These are phyloP conservation scores for Litoditis marina DNA, from an alignment of 2,888 invertebrate genomes.

Conservation along the genomic window DNA sequence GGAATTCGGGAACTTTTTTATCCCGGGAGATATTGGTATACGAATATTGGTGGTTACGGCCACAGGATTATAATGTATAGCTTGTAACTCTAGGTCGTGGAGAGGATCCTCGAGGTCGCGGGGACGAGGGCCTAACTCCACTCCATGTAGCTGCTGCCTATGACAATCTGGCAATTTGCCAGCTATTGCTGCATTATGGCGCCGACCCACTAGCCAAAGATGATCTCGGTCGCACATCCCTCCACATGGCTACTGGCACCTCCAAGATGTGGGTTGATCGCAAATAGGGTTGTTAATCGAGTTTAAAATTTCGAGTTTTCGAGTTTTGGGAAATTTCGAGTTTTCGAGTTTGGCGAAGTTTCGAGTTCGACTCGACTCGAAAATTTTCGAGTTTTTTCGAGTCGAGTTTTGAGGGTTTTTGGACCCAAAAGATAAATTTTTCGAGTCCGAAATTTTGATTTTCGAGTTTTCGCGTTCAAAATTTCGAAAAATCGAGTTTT, in stretches of 20 bases:
- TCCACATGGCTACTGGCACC: slow-evolving; percentile 37
- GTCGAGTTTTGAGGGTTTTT: no score
- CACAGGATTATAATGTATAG: no score
- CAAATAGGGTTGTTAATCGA: no score
- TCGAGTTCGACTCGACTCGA: background rate
- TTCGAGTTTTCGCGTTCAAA: no score
- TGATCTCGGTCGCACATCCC: slow-evolving; percentile 35
- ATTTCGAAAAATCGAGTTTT: no score
- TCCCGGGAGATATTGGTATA: no score
- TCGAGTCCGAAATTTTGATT: no score
- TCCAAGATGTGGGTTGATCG: slow-evolving; percentile 24
- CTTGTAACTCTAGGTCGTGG: slow-evolving; percentile 27
- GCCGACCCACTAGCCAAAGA: slow-evolving; percentile 37
- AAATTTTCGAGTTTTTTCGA: background rate
- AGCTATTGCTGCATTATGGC: slow-evolving; percentile 49
- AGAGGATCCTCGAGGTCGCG: slow-evolving; percentile 65
- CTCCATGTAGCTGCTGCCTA: slow-evolving; percentile 52
- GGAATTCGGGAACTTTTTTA: no score
- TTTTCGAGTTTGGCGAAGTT: background rate
- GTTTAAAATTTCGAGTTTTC: no score
- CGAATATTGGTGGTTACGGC: no score
- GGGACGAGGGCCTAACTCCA: slow-evolving; percentile 43
- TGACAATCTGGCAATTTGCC: slow-evolving; percentile 54
- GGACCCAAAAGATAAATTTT: no score
- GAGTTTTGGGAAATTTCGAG: no score